Evolutionary conservation across 1,140 invertebrate genomes (phyloP).

Genomic region (Gryllus bimaculatus): DNA sequence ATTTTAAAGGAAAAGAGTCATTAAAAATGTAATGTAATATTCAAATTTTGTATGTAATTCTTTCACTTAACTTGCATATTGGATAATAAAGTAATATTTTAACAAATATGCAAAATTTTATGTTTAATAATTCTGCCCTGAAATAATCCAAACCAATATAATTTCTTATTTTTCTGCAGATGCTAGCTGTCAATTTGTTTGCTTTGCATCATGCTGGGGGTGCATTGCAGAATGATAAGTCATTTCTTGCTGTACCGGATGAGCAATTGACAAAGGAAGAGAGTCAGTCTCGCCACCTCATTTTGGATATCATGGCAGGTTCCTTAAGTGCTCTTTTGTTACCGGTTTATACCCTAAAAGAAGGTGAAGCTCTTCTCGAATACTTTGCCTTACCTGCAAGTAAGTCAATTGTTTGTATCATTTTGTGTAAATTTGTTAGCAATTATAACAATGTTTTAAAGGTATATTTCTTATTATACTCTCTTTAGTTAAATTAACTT

Average conservation of each 20-base stretch:
- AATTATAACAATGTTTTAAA: not conserved
- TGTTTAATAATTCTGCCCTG: too few relatives aligned
- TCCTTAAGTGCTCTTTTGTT: slow-evolving; percentile 60
- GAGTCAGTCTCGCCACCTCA: slow-evolving; percentile 42
- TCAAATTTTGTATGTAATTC: too few relatives aligned
- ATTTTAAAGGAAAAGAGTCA: too few relatives aligned
- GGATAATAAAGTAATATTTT: too few relatives aligned
- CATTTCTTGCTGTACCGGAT: slow-evolving; percentile 8
- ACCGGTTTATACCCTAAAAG: slow-evolving; percentile 54
- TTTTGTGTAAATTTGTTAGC: not conserved
- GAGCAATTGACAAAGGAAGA: slow-evolving; percentile 43
- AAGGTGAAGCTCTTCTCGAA: slow-evolving; percentile 46
- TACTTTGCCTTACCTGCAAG: slow-evolving; percentile 61
- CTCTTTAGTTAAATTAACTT: slow-evolving; percentile 56
- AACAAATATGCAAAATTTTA: too few relatives aligned
- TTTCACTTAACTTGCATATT: too few relatives aligned
- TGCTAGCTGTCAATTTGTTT: slow-evolving; percentile 66
- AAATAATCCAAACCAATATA: too few relatives aligned
- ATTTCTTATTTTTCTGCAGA: slow-evolving; percentile 39
- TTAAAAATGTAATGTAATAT: too few relatives aligned
- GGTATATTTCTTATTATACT: slow-evolving; percentile 9
- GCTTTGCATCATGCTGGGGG: slow-evolving; percentile 51
- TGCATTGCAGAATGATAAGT: slow-evolving; percentile 21
- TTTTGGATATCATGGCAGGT: slow-evolving; percentile 54
- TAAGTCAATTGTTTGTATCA: slow-evolving; percentile 32